Conservation (phyloP, 2,113 vertebrate species). For the Prolemur simus region DNA sequence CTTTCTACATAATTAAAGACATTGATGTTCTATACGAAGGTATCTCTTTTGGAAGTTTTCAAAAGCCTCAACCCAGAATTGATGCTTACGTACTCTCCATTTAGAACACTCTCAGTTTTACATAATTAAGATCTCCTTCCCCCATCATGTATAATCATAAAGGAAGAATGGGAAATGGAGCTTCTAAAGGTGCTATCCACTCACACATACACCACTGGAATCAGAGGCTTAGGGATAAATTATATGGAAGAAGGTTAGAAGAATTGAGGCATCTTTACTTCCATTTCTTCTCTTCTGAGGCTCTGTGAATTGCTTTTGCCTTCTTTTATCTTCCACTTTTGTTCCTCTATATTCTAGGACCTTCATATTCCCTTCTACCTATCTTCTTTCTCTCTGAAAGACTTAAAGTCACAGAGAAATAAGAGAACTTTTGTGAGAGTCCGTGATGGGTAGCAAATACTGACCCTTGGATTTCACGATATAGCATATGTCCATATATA, state of each 20-base stretch:
- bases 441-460: neutral
- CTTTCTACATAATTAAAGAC: conserved; percentile 48
- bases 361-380: neutral
- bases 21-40: conserved; percentile 37
- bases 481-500: neutral
- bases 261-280: neutral
- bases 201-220: neutral
- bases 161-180: neutral
- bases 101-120: neutral
- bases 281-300: neutral
- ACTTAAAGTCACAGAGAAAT: conserved; percentile 26
- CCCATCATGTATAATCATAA: neutral
- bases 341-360: neutral
- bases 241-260: neutral
- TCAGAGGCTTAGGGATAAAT: neutral
- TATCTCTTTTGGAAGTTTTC: conserved; percentile 46
- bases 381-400: conserved; percentile 15
- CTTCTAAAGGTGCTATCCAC: neutral
- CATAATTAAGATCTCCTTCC: neutral
- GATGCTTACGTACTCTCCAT: neutral
- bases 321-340: neutral
- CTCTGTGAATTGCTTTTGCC: neutral
- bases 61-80: neutral
- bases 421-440: neutral
- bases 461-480: neutral